Percentiles rank a stretch among this genome's conserved stretches.
Conservation (phyloP, 2,888 invertebrate genomes). For the Rhogogaster chlorosoma region DNA sequence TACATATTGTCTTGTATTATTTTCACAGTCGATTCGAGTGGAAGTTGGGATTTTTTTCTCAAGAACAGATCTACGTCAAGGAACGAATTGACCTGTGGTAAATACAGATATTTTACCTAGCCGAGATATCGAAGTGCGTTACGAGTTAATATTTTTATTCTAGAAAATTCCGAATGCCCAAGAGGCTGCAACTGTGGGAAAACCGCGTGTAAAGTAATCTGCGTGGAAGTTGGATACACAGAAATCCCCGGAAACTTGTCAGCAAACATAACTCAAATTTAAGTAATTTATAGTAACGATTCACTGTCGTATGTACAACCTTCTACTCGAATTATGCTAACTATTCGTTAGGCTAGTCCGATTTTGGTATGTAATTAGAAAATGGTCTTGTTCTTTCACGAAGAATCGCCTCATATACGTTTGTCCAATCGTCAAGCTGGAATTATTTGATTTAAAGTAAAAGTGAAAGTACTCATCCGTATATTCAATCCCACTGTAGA, state of each 20-base stretch:
- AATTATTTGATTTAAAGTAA: too few species aligned
- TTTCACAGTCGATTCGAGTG: constrained; percentile 69
- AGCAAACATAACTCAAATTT: constrained; percentile 69
- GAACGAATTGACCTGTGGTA: background rate
- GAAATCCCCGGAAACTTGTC: constrained; percentile 71
- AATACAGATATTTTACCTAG: background rate
- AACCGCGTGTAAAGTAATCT: constrained; percentile 62
- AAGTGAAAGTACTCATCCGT: background rate
- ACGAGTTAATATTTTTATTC: background rate
- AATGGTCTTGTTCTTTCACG: too few species aligned
- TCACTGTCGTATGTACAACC: background rate
- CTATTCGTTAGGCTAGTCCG: too few species aligned
- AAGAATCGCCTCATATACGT: too few species aligned
- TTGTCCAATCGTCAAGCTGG: too few species aligned
- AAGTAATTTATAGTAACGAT: constrained; percentile 58
- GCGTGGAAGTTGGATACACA: constrained; percentile 60
- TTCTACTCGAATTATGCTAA: too few species aligned
- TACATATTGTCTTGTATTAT: constrained; percentile 18
- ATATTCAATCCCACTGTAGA: constrained; percentile 61
- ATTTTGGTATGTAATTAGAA: too few species aligned
- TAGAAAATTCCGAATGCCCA: constrained; percentile 65
- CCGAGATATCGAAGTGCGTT: background rate
- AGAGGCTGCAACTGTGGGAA: constrained; percentile 62
- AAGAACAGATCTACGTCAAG: constrained; percentile 30
- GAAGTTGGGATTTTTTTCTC: constrained; percentile 67